Percentiles rank a stretch among this genome's conserved stretches.
phyloP scores from a whole-genome alignment of 2,797 vertebrate genomes.

The Brachyrhaphis roseni region DNA sequence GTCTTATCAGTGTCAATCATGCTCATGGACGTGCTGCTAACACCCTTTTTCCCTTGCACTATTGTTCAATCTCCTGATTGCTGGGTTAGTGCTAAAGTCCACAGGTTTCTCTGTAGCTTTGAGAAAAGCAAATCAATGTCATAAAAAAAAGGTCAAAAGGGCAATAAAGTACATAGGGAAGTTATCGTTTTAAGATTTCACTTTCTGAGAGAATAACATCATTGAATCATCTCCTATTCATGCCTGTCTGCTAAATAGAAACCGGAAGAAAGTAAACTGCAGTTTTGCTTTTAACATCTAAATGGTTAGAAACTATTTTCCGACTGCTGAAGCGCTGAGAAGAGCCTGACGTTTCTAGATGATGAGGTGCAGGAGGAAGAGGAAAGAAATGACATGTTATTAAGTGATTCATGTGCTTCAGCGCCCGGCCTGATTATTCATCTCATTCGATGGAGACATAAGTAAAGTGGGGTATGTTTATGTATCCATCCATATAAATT shows the following conservation, averaged over 20 bases:
- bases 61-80: too few relatives aligned
- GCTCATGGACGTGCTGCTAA: too few relatives aligned
- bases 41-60: too few relatives aligned
- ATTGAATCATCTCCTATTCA: neutral
- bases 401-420: neutral
- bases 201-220: neutral
- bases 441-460: neutral
- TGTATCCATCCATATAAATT: neutral
- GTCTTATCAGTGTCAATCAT: too few relatives aligned
- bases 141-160: neutral
- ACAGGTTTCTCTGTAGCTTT: neutral
- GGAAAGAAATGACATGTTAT: neutral
- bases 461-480: neutral
- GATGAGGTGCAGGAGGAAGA: conserved; percentile 1
- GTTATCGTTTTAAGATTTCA: neutral
- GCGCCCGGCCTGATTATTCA: neutral
- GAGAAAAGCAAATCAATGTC: neutral
- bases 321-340: neutral
- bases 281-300: too few relatives aligned
- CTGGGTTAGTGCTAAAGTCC: too few relatives aligned
- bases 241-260: neutral
- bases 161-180: neutral
- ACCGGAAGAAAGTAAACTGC: neutral
- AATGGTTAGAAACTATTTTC: neutral
- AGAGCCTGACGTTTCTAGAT: neutral